phyloP scores from a whole-genome alignment of 2,113 vertebrate genomes.

The Casuarius casuarius region DNA sequence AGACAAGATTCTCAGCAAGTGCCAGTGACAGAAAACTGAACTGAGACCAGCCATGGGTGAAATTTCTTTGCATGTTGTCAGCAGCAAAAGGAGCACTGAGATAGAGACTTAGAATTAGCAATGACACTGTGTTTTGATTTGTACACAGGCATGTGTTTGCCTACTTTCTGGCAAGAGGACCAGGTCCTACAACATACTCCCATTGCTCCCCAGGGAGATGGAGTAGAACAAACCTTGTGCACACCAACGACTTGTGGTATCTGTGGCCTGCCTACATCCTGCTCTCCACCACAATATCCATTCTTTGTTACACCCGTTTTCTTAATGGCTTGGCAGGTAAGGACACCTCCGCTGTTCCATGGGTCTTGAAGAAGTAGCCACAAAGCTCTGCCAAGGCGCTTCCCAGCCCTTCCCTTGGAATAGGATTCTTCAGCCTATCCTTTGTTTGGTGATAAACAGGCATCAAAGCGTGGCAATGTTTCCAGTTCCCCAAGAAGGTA shows the following conservation, averaged over 20 bases:
- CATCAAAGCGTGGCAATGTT: not conserved
- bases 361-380: not conserved
- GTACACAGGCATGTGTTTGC: not conserved
- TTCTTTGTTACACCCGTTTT: too few relatives aligned
- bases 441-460: not conserved
- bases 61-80: not conserved
- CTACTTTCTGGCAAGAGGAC: not conserved
- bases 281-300: not conserved
- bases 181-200: not conserved
- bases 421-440: not conserved
- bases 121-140: not conserved
- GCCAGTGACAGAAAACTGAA: not conserved
- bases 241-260: not conserved
- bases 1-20: not conserved
- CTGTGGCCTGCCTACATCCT: accelerated
- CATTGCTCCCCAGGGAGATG: not conserved
- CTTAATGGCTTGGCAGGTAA: not conserved
- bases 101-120: not conserved
- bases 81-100: not conserved
- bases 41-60: not conserved
- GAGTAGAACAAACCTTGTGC: not conserved
- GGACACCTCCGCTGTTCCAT: not conserved
- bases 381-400: not conserved
- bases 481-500: not conserved
- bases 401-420: too few relatives aligned